A percentile compares a stretch with the other conserved stretches of the same genome.
Conservation (phyloP, 1,140 invertebrate species). For the Vanessa atalanta region DNA sequence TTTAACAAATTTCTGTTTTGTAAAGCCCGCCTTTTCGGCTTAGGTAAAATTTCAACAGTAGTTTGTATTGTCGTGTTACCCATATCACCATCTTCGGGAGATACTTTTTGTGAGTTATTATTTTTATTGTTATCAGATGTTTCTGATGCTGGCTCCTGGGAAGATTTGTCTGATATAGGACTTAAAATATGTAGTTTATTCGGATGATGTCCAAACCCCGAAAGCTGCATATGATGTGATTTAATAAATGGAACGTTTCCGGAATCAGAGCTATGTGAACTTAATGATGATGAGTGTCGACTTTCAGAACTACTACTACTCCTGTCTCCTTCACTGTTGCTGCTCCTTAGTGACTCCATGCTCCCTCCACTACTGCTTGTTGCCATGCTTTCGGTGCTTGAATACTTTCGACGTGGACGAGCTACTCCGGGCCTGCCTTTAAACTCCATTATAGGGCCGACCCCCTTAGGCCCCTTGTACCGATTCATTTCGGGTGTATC, state of each 20-base stretch:
- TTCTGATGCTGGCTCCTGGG: constrained; percentile 90
- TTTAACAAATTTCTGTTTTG: constrained; percentile 90
- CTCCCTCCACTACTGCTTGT: constrained; percentile 91
- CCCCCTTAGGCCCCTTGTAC: constrained; percentile 80
- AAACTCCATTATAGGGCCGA: constrained; percentile 85
- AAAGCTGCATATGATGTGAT: constrained; percentile 82
- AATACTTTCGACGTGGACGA: constrained; percentile 85
- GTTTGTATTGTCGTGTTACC: constrained; percentile 76
- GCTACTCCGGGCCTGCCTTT: constrained; percentile 83
- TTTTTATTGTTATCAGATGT: constrained; percentile 89
- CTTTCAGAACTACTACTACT: constrained; percentile 91
- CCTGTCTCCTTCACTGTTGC: constrained; percentile 90
- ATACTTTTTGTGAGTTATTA: constrained; percentile 87
- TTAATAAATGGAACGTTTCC: constrained; percentile 83
- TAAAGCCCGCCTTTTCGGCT: constrained; percentile 83
- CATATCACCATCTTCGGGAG: constrained; percentile 82
- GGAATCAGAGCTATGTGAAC: constrained; percentile 91
- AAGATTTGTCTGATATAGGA: constrained; percentile 94
- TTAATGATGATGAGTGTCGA: constrained; percentile 88
- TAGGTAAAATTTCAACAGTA: constrained; percentile 75
- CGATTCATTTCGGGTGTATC: constrained; percentile 80
- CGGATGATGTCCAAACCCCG: constrained; percentile 85
- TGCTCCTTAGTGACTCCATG: constrained; percentile 90
- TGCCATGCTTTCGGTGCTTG: constrained; percentile 92
- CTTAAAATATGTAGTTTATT: constrained; percentile 91